A percentile compares a stretch with the other conserved stretches of the same genome.
phyloP scores from a whole-genome alignment of 2,888 invertebrate genomes.

The Lasiommata megera region DNA sequence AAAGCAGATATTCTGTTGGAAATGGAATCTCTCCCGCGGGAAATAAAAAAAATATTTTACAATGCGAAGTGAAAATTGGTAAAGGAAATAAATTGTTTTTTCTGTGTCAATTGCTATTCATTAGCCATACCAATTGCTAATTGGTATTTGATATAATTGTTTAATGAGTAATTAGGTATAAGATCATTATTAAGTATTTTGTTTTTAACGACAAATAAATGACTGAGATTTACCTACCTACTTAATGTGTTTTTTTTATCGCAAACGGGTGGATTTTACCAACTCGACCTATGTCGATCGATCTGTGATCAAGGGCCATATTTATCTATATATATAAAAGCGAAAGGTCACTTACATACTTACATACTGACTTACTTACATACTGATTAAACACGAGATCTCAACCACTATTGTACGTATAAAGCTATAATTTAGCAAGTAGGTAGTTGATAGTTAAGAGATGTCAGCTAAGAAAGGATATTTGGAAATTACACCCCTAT shows the following conservation, averaged over 20 bases:
- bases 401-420: too few species aligned
- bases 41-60: slow-evolving; percentile 32
- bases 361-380: too few species aligned
- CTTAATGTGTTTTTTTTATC: not conserved
- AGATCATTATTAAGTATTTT: not conserved
- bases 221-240: not conserved
- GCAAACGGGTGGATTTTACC: too few species aligned
- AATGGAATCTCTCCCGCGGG: slow-evolving; percentile 31
- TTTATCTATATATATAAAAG: too few species aligned
- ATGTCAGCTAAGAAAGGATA: too few species aligned
- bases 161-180: not conserved
- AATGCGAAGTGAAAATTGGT: slow-evolving; percentile 7
- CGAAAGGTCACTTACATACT: too few species aligned
- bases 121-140: not conserved
- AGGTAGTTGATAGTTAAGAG: too few species aligned
- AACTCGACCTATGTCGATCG: too few species aligned
- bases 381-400: too few species aligned
- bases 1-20: slow-evolving; percentile 33
- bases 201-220: not conserved
- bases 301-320: too few species aligned
- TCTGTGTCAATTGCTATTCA: not conserved
- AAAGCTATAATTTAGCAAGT: too few species aligned
- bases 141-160: not conserved
- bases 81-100: not conserved
- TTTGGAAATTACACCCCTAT: too few species aligned